Percentiles rank a stretch among this genome's conserved stretches.
Evolutionary conservation across 1,140 invertebrate species (phyloP).

Genomic region (Formica exsecta): DNA sequence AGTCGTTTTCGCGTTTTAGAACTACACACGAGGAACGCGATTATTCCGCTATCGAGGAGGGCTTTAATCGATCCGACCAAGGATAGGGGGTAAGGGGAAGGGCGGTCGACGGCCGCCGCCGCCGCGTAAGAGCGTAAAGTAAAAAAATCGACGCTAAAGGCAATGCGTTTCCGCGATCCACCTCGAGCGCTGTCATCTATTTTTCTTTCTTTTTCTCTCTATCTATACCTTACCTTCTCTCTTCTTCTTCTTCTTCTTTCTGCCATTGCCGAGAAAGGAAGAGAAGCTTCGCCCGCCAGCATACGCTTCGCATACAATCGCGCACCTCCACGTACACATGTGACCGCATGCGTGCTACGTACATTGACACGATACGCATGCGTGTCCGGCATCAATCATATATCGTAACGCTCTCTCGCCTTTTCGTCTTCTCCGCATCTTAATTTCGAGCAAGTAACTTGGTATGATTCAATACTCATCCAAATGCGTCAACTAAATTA

Average conservation of each 20-base stretch:
- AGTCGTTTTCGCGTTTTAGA: slow-evolving; percentile 67
- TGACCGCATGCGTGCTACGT: slow-evolving; percentile 45
- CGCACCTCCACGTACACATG: slow-evolving; percentile 34
- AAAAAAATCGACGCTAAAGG: slow-evolving; percentile 81
- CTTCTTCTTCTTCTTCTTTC: slow-evolving; percentile 60
- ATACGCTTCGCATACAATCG: slow-evolving; percentile 59
- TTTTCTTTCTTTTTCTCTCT: slow-evolving; percentile 57
- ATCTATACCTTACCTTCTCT: slow-evolving; percentile 32
- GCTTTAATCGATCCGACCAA: slow-evolving; percentile 76
- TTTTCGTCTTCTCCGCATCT: slow-evolving; percentile 63
- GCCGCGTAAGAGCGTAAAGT: slow-evolving; percentile 71
- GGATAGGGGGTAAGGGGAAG: neutral
- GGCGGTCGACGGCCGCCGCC: slow-evolving; percentile 69
- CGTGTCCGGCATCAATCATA: slow-evolving; percentile 72
- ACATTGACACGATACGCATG: slow-evolving; percentile 54
- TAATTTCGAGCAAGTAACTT: neutral
- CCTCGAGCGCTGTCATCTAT: slow-evolving; percentile 57
- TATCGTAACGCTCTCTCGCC: slow-evolving; percentile 77
- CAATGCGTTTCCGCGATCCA: slow-evolving; percentile 74
- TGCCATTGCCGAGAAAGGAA: slow-evolving; percentile 68
- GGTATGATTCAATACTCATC: neutral
- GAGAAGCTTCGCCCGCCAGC: slow-evolving; percentile 54
- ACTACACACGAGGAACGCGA: slow-evolving; percentile 67
- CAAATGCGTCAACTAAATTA: neutral
- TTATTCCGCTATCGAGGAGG: slow-evolving; percentile 67